A percentile compares a stretch with the other conserved stretches of the same genome.
phyloP scores from a whole-genome alignment of 2,113 vertebrate species.

The Oenanthe melanoleuca region DNA sequence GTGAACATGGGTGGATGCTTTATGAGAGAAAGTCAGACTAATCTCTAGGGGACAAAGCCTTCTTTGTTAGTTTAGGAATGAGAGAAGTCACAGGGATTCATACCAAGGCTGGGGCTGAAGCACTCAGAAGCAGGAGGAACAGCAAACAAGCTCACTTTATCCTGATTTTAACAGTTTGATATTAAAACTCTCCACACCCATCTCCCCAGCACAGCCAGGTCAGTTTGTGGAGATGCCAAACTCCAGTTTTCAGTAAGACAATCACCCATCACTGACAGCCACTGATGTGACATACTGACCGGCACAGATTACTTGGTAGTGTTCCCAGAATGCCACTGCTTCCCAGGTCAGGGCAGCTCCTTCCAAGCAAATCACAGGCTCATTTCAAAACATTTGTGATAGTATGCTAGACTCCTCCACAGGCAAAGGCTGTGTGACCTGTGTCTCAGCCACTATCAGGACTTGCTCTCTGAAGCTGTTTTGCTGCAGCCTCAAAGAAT shows the following conservation, averaged over 20 bases:
- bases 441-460: background rate
- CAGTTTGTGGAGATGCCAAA: background rate
- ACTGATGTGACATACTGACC: background rate
- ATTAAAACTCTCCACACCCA: background rate
- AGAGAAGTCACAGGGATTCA: background rate
- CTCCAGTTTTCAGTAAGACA: background rate
- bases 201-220: background rate
- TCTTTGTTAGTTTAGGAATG: background rate
- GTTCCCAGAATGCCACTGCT: background rate
- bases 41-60: background rate
- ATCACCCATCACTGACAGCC: background rate
- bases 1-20: background rate
- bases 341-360: background rate
- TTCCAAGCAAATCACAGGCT: background rate
- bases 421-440: background rate
- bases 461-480: background rate
- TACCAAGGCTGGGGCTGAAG: background rate
- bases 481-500: background rate
- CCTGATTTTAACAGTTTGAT: background rate
- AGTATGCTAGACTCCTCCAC: background rate
- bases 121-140: background rate
- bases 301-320: background rate
- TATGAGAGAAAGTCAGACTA: background rate
- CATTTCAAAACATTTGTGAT: background rate
- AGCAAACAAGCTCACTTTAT: background rate